Evolutionary conservation across 2,113 vertebrate genomes (phyloP).

Genomic region (Platysternon megacephalum): DNA sequence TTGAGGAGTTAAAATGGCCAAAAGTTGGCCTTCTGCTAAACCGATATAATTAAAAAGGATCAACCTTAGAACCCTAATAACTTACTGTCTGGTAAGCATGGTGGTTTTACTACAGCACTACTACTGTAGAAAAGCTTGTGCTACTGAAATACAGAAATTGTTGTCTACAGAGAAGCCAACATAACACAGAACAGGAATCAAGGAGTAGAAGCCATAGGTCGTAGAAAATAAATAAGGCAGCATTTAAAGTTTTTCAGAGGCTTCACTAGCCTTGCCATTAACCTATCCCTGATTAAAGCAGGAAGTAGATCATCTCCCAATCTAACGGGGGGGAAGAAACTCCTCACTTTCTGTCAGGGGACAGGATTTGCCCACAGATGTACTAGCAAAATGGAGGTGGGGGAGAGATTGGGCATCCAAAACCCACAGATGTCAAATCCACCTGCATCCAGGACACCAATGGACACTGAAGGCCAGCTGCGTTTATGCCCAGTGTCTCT

Average conservation of each 20-base stretch:
- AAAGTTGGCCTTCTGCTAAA: background rate
- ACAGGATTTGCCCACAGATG: background rate
- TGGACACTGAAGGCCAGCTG: background rate
- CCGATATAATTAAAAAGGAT: background rate
- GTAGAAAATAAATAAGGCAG: background rate
- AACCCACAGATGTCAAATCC: background rate
- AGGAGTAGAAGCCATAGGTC: background rate
- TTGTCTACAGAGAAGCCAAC: background rate
- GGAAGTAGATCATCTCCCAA: background rate
- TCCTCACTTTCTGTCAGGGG: background rate
- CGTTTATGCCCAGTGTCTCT: background rate
- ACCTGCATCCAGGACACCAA: background rate
- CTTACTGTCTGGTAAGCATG: background rate
- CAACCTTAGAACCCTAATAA: background rate
- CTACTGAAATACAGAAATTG: background rate
- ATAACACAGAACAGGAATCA: background rate
- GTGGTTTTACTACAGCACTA: constrained; percentile 11
- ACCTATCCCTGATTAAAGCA: background rate
- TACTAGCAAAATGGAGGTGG: background rate
- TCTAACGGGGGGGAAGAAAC: background rate
- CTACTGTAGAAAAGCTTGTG: background rate
- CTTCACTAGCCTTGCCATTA: background rate
- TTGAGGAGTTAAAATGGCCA: background rate
- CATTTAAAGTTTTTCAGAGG: background rate
- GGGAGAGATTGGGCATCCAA: background rate